Evolutionary conservation across 1,140 invertebrate genomes (phyloP).

Genomic region (Lepidostoma basale): DNA sequence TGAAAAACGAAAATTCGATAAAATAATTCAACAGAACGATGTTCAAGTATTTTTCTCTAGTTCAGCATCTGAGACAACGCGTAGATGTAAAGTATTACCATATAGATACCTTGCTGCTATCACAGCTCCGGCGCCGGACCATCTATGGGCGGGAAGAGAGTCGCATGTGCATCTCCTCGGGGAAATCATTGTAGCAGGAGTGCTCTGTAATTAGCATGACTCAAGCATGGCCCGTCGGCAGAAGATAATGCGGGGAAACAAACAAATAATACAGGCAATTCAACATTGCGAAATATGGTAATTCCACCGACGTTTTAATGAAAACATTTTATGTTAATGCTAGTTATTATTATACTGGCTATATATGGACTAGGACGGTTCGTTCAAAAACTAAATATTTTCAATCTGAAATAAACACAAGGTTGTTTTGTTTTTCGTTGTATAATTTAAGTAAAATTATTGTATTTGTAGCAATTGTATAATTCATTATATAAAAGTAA

Average conservation of each 20-base stretch:
- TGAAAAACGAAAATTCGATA: too few relatives aligned
- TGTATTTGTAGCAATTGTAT: too few relatives aligned
- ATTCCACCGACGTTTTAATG: too few relatives aligned
- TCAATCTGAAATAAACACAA: too few relatives aligned
- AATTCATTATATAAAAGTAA: too few relatives aligned
- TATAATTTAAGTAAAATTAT: too few relatives aligned
- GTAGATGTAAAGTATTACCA: conserved; percentile 33
- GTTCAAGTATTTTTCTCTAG: conserved; percentile 23
- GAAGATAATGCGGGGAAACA: background rate
- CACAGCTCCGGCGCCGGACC: conserved; percentile 12
- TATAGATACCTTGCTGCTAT: conserved; percentile 17
- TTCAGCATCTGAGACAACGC: background rate
- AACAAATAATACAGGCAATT: conserved; percentile 16
- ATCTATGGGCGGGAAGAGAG: conserved; percentile 21
- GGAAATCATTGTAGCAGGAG: conserved; percentile 45
- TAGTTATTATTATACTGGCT: too few relatives aligned
- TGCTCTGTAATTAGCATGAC: conserved; percentile 42
- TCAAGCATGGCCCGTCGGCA: conserved; percentile 12
- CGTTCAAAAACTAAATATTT: too few relatives aligned
- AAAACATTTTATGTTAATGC: too few relatives aligned
- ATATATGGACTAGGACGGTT: too few relatives aligned
- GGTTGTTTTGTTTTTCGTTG: too few relatives aligned
- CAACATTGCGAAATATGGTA: background rate
- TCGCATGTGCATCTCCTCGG: conserved; percentile 39
- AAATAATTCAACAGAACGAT: conserved; percentile 8